Evolutionary conservation across 2,888 invertebrate genomes (phyloP), one percentile per base, ranked within the genome.

Genomic region (Drosophila pegasa): DNA sequence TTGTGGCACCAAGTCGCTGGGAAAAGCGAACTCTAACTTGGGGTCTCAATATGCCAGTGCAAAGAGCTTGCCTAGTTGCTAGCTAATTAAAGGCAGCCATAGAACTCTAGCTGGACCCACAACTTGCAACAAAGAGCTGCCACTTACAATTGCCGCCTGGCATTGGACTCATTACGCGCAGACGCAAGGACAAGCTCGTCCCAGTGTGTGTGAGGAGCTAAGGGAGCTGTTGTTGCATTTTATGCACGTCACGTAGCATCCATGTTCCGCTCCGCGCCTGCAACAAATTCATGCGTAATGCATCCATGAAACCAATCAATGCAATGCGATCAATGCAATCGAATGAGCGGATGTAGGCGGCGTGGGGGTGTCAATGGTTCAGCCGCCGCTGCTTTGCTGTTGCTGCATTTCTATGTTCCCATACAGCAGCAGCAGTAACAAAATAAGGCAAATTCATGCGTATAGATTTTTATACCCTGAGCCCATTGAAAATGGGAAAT

Each of bases 381-480:
- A 74, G 78, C 45, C 25, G 75, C 31, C 20, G 43, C 12, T 14
- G 47, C n/a, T 27, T 22, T 41, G 52, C 31, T 51, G 47, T 27
- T 33, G 59, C 27, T 65, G 80, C 60, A 75, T 73, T 73, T 64
- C 71, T 73, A 63, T 71, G 64, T 57, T 61, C 58, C 55, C 56
- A 43, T 18, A 41, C 27, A 37, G 12, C 35, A 37, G 12, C 52
- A 38, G 9, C 51, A 57, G 12, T 48, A 62, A 43, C 45, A 57
- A 64, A 81, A 85, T 74, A 61, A 69, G 57, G 79, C 79, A 87
- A 85, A 87, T 83, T 86, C 88, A 86, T 82, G 80, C 82, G 87
- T 82, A 76, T 76, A 86, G 80, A 69, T 82, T 81, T 81, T 56
- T n/a, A n/a, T n/a, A n/a, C n/a, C n/a, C n/a, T n/a, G n/a, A n/a